Evolutionary conservation across 1,140 invertebrate species (phyloP).

Genomic region (Carcinoscorpius rotundicauda): DNA sequence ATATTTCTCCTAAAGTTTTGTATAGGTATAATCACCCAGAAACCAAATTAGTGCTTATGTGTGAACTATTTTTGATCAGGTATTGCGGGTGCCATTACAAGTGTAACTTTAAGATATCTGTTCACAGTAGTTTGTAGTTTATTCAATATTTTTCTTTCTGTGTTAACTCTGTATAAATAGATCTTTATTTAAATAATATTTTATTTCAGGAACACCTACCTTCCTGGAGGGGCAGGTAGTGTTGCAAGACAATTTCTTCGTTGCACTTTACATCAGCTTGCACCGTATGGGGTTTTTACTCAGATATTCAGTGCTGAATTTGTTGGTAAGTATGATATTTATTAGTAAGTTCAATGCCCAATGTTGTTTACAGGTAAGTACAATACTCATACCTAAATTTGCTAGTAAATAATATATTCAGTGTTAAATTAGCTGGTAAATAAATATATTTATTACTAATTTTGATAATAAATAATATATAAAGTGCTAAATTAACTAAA

Average conservation of each 20-base stretch:
- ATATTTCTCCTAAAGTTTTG: too few relatives aligned
- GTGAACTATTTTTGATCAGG: too few relatives aligned
- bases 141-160: not conserved
- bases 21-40: too few relatives aligned
- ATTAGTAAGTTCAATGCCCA: too few relatives aligned
- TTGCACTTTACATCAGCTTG: constrained; percentile 89
- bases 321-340: constrained; percentile 43
- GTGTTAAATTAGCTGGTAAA: too few relatives aligned
- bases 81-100: not conserved
- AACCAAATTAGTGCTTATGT: too few relatives aligned
- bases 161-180: constrained; percentile 1
- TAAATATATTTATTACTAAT: too few relatives aligned
- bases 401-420: too few relatives aligned
- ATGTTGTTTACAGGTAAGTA: constrained; percentile 17
- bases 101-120: not conserved
- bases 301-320: constrained; percentile 89
- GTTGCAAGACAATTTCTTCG: constrained; percentile 94
- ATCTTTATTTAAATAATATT: constrained; percentile 7
- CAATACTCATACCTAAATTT: not conserved
- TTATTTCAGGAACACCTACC: constrained; percentile 49
- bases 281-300: constrained; percentile 88
- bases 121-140: not conserved
- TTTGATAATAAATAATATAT: too few relatives aligned
- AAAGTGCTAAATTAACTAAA: too few relatives aligned
- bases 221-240: constrained; percentile 77